phyloP scores from a whole-genome alignment of 1,140 invertebrate species.

The Gonatopus flavifemur region DNA sequence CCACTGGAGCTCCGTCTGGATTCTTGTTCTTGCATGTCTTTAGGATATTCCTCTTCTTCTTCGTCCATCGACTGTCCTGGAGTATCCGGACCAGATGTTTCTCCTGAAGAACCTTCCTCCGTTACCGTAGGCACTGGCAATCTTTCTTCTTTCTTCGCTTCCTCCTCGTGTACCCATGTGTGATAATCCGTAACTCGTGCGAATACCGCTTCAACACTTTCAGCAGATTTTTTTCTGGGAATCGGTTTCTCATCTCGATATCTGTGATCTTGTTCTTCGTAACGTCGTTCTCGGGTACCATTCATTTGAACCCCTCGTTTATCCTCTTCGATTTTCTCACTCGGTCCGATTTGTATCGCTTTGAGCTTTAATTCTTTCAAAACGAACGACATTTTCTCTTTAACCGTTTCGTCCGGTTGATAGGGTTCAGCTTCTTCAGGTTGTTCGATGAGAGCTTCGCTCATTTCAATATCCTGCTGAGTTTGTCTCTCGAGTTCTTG shows the following conservation, averaged over 20 bases:
- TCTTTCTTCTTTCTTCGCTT: constrained; percentile 57
- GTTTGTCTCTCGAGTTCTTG: constrained; percentile 82
- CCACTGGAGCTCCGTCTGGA: constrained; percentile 47
- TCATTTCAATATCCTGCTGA: constrained; percentile 67
- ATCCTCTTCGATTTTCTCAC: constrained; percentile 32
- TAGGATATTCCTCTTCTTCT: constrained; percentile 39
- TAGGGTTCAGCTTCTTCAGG: constrained; percentile 60
- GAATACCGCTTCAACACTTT: constrained; percentile 52
- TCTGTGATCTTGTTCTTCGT: constrained; percentile 30
- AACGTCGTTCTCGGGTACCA: constrained; percentile 41
- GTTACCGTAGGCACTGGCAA: constrained; percentile 44
- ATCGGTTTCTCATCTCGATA: constrained; percentile 47
- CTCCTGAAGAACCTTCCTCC: constrained; percentile 70
- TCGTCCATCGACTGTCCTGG: constrained; percentile 74
- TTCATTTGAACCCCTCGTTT: constrained; percentile 29
- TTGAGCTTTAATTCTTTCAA: constrained; percentile 72
- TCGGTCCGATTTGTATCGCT: constrained; percentile 51
- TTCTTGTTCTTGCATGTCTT: constrained; percentile 43
- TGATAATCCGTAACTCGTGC: constrained; percentile 59
- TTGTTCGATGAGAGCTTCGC: constrained; percentile 63
- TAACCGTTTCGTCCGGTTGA: constrained; percentile 70
- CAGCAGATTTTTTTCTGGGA: constrained; percentile 50
- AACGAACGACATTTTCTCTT: constrained; percentile 77
- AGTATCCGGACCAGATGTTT: constrained; percentile 84
- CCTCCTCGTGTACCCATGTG: constrained; percentile 52